These are phyloP conservation scores for Adelges cooleyi DNA, from an alignment of 1,140 invertebrate genomes.

Conservation along the genomic window DNA sequence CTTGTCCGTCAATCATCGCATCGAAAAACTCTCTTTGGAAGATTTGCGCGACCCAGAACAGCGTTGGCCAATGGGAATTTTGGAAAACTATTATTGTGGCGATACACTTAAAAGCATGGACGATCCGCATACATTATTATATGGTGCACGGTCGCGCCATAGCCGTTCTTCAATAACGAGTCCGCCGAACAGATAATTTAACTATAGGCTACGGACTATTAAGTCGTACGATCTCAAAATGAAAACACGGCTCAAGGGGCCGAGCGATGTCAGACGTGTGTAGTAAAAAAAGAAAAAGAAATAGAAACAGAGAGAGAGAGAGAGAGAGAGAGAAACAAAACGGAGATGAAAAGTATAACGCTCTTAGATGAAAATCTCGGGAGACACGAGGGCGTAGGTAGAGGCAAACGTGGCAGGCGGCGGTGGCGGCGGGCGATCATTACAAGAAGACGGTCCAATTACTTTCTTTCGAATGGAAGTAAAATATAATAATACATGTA, in stretches of 20 bases:
- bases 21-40: no score
- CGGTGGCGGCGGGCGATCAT: conserved; percentile 14
- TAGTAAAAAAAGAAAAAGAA: no score
- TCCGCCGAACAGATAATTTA: background rate
- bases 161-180: no score
- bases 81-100: no score
- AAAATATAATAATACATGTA: background rate
- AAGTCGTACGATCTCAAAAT: background rate
- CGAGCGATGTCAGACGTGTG: background rate
- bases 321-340: background rate
- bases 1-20: no score
- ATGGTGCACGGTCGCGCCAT: no score
- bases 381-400: conserved; percentile 6
- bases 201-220: background rate
- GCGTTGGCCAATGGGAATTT: no score
- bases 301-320: no score
- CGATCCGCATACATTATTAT: no score
- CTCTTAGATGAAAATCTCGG: conserved; percentile 14
- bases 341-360: background rate
- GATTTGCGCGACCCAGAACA: no score
- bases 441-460: conserved; percentile 25
- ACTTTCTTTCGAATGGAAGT: background rate
- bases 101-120: no score
- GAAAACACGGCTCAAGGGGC: background rate
- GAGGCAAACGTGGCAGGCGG: no score